Conservation (phyloP, 2,113 vertebrate species). For the Chlorocebus sabaeus region DNA sequence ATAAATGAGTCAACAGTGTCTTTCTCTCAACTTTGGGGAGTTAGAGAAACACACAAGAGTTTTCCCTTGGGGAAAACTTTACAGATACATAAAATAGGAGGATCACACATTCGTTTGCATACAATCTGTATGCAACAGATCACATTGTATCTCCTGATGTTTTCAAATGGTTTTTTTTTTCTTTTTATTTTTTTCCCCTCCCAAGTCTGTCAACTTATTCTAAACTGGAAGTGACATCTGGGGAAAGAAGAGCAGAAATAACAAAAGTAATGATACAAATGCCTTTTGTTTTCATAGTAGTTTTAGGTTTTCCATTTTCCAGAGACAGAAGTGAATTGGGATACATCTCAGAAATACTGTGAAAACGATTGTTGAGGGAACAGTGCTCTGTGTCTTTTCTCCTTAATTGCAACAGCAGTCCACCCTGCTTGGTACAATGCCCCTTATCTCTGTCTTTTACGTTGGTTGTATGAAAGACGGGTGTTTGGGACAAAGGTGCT, state of each 20-base stretch:
- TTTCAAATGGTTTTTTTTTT: not conserved
- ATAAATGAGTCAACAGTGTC: not conserved
- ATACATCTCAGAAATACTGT: not conserved
- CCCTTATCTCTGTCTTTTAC: not conserved
- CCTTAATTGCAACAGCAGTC: not conserved
- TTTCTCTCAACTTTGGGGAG: not conserved
- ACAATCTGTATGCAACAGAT: not conserved
- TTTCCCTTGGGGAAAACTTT: conserved; percentile 17
- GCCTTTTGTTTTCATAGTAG: not conserved
- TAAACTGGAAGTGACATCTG: conserved; percentile 27
- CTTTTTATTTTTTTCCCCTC: not conserved
- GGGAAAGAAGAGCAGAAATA: not conserved
- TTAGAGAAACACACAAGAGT: not conserved
- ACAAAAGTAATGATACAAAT: not conserved
- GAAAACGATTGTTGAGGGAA: not conserved
- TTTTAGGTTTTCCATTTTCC: conserved; percentile 7
- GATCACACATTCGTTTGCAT: conserved; percentile 16
- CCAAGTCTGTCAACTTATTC: not conserved
- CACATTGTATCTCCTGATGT: not conserved
- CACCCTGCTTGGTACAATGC: not conserved
- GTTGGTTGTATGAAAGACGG: not conserved
- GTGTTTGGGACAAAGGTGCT: not conserved
- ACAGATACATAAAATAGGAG: not conserved
- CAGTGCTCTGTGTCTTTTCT: not conserved
- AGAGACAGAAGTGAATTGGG: not conserved